These are phyloP conservation scores for Heliconius eleuchia DNA, from an alignment of 1,140 invertebrate species.

Conservation along the genomic window DNA sequence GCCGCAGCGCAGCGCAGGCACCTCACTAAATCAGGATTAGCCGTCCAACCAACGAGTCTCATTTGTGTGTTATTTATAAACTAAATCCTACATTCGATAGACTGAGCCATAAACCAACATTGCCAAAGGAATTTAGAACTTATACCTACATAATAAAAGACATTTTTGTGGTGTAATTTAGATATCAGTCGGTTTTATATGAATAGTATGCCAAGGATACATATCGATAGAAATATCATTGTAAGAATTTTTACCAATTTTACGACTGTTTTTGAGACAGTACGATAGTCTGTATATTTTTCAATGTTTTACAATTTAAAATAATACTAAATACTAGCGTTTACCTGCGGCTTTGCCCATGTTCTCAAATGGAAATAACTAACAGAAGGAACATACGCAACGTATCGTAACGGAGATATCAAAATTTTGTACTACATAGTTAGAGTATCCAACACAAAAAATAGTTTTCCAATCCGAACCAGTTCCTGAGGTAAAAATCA, in stretches of 20 bases:
- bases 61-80: constrained; percentile 75
- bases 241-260: constrained; percentile 44
- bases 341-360: too few relatives aligned
- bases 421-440: too few relatives aligned
- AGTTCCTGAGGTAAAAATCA: too few relatives aligned
- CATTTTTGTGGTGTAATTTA: background rate
- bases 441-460: too few relatives aligned
- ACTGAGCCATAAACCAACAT: background rate
- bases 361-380: too few relatives aligned
- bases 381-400: too few relatives aligned
- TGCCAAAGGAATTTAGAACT: background rate
- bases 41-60: constrained; percentile 55
- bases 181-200: background rate
- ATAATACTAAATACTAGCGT: background rate
- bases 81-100: constrained; percentile 55
- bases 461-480: too few relatives aligned
- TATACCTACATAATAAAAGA: background rate
- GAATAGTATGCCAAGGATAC: background rate
- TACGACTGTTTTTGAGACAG: constrained; percentile 40
- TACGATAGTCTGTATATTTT: background rate
- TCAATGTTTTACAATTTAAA: background rate
- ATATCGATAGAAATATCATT: background rate
- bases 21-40: constrained; percentile 72
- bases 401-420: too few relatives aligned
- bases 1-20: constrained; percentile 49